Evolutionary conservation across 1,140 invertebrate species (phyloP).

Genomic region (Helicoverpa zea): DNA sequence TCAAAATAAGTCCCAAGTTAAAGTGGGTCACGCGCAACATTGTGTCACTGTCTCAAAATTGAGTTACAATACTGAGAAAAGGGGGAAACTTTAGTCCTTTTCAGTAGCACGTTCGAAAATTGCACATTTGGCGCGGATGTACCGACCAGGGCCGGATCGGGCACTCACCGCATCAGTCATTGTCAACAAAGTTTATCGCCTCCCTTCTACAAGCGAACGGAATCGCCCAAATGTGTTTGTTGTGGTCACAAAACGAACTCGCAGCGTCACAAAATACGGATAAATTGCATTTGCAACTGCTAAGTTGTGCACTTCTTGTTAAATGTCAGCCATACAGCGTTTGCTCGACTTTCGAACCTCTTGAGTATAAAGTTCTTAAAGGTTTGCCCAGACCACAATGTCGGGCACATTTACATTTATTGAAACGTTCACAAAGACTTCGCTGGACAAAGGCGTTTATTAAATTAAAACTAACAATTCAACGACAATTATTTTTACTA

Average conservation of each 20-base stretch:
- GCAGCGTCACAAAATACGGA: slow-evolving; percentile 51
- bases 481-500: not conserved
- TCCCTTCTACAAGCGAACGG: slow-evolving; percentile 58
- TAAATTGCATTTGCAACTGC: slow-evolving; percentile 59
- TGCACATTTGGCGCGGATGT: slow-evolving; percentile 60
- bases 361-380: slow-evolving; percentile 39
- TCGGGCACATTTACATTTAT: slow-evolving; percentile 30
- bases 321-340: slow-evolving; percentile 42
- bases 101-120: slow-evolving; percentile 63
- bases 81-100: slow-evolving; percentile 61
- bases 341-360: slow-evolving; percentile 30
- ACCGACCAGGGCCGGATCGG: slow-evolving; percentile 50
- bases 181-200: slow-evolving; percentile 79
- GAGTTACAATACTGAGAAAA: slow-evolving; percentile 63
- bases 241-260: slow-evolving; percentile 64
- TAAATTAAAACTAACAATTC: not conserved
- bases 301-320: slow-evolving; percentile 57
- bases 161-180: slow-evolving; percentile 73
- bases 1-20: slow-evolving; percentile 62
- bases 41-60: slow-evolving; percentile 65
- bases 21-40: slow-evolving; percentile 60
- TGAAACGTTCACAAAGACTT: slow-evolving; percentile 20
- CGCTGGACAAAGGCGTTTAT: not conserved
- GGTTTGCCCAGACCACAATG: slow-evolving; percentile 27
- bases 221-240: slow-evolving; percentile 78